Conservation (phyloP, 2,113 vertebrate genomes). For the Dendrocopos noguchii region DNA sequence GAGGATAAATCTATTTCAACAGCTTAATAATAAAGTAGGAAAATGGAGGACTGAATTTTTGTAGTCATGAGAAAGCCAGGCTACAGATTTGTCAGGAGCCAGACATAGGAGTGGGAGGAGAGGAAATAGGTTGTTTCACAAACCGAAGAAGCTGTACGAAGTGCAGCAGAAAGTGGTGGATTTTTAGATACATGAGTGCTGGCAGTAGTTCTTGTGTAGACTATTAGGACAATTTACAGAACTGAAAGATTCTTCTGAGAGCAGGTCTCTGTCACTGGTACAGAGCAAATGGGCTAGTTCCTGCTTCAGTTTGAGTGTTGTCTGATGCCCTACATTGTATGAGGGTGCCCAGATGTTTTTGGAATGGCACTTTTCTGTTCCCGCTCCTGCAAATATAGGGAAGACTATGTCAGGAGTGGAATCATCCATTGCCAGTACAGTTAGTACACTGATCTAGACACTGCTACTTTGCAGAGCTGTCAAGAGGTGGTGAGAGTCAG, state of each 20-base stretch:
- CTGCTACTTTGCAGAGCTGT: neutral
- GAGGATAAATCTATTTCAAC: neutral
- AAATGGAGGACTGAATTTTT: neutral
- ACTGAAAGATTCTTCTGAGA: neutral
- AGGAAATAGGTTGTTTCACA: neutral
- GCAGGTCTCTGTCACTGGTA: fast-evolving
- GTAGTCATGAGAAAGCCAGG: neutral
- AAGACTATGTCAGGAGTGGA: neutral
- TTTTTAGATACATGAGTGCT: neutral
- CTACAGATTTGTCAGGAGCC: neutral
- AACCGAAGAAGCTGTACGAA: neutral
- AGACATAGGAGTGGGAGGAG: neutral
- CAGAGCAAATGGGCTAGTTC: neutral
- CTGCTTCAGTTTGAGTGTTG: neutral
- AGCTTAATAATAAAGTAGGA: neutral
- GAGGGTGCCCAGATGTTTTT: neutral
- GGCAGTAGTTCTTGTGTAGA: neutral
- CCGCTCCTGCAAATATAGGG: neutral
- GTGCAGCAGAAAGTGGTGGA: neutral
- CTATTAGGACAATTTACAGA: neutral
- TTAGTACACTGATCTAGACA: neutral
- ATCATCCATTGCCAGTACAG: fast-evolving
- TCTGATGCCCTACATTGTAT: neutral
- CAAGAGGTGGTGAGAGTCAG: neutral
- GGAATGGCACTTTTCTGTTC: neutral